Evolutionary conservation across 2,797 vertebrate genomes (phyloP).

Genomic region (Brachymystax lenok): DNA sequence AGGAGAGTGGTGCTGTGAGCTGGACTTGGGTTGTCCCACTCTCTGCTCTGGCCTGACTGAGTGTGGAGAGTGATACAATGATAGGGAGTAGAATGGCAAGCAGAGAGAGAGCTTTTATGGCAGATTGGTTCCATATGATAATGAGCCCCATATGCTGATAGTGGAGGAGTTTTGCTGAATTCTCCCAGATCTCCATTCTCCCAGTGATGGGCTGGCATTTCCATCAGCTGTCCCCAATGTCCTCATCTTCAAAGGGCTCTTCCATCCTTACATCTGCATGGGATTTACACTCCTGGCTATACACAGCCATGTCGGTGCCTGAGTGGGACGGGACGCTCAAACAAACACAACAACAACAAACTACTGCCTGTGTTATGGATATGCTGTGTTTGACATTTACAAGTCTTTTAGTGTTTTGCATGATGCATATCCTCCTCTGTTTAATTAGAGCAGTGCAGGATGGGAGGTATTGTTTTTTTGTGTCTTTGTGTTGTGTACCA

Average conservation of each 20-base stretch:
- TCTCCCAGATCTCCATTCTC: conserved; percentile 46
- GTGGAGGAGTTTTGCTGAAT: conserved; percentile 67
- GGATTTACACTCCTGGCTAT: conserved; percentile 29
- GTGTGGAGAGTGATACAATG: conserved; percentile 38
- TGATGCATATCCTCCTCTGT: conserved; percentile 54
- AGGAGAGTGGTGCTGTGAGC: conserved; percentile 62
- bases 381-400: conserved; percentile 73
- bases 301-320: conserved; percentile 35
- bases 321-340: conserved; percentile 20
- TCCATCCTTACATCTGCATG: conserved; percentile 54
- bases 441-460: conserved; percentile 79
- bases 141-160: conserved; percentile 76
- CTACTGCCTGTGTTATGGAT: conserved; percentile 48
- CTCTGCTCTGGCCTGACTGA: conserved; percentile 55
- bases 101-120: conserved; percentile 55
- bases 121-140: conserved; percentile 71
- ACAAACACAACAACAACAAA: conserved; percentile 48
- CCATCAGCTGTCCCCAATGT: conserved; percentile 61
- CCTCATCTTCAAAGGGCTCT: conserved; percentile 65
- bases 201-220: conserved; percentile 41
- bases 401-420: conserved; percentile 65
- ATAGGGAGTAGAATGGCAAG: conserved; percentile 9
- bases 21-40: conserved; percentile 60
- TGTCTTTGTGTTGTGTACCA: conserved; percentile 73
- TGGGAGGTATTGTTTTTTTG: conserved; percentile 56